Evolutionary conservation across 1,140 invertebrate species (phyloP), one percentile per base, ranked within the genome.

Genomic region (Drosophila lowei): DNA sequence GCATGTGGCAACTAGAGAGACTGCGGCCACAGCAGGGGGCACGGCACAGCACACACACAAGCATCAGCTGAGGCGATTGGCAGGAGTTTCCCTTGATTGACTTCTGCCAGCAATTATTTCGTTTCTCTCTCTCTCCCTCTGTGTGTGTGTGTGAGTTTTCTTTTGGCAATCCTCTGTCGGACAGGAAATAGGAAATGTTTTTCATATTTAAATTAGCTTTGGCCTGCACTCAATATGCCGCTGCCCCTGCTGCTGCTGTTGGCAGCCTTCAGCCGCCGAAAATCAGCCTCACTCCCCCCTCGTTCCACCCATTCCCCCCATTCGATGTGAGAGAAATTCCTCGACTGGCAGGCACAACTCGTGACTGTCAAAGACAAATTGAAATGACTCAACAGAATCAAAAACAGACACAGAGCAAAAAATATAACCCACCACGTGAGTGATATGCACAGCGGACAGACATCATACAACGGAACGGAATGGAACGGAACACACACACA

Each of bases 181-280:
- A 85, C 80, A 88, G 81, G 81, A 85, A 85, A 88, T 85, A 86
- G 81, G 83, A 86, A 86, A 86, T 88, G 81, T 72, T 86, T 85
- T 86, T 85, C 77, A 81, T 74, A 86, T 86, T 83, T 83, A 88
- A 88, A 86, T 86, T 86, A 78, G 81, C 65, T 67, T 38, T 52
- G 57, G 67, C 63, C 67, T 74, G 54, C 50, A 46, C 34, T 52
- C 54, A 52, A 43, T 58, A 60, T 34, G 30, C 30, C 8, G 25
- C 6, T 28, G 25, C 25, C 2, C 1, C 28, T 53, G 28, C 8
- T 42, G n/a, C 42, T 67, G 18, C 47, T 49, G 8, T 49, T 21
- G 47, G 55, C 46, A 28, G 50, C 28, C n/a, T 53, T 48, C 25
- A 48, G 13, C 47, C 15, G 3, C 1, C 9, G 3, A 5, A 38